Evolutionary conservation across 2,113 vertebrate species (phyloP).

Genomic region (Amphilophus citrinellus): DNA sequence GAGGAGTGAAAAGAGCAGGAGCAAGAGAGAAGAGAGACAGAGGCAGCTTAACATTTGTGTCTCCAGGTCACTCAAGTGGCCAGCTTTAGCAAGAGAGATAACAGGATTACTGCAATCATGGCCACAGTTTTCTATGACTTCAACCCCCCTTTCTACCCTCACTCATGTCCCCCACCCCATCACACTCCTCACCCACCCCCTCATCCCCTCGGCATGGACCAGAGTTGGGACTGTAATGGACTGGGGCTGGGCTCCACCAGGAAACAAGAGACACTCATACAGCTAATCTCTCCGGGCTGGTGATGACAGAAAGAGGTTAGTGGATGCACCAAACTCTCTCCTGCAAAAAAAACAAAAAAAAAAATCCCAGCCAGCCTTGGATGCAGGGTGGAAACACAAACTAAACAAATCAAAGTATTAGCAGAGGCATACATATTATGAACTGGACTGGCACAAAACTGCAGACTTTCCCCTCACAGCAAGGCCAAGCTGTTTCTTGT

Average conservation of each 20-base stretch:
- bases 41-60: slow-evolving; percentile 83
- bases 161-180: background rate
- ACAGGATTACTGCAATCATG: slow-evolving; percentile 84
- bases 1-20: slow-evolving; percentile 62
- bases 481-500: slow-evolving; percentile 64
- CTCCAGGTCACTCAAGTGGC: slow-evolving; percentile 82
- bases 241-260: slow-evolving; percentile 71
- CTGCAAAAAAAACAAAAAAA: slow-evolving; percentile 35
- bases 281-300: slow-evolving; percentile 82
- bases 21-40: slow-evolving; percentile 62
- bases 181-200: slow-evolving; percentile 34
- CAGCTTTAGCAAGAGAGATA: slow-evolving; percentile 84
- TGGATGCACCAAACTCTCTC: slow-evolving; percentile 64
- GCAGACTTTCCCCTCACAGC: slow-evolving; percentile 34
- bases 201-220: slow-evolving; percentile 66
- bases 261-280: slow-evolving; percentile 78
- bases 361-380: slow-evolving; percentile 30
- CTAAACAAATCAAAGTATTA: slow-evolving; percentile 67
- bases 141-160: slow-evolving; percentile 54
- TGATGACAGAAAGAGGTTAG: slow-evolving; percentile 85
- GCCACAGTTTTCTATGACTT: slow-evolving; percentile 75
- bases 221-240: slow-evolving; percentile 75
- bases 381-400: slow-evolving; percentile 10
- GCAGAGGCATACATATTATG: slow-evolving; percentile 13
- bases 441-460: slow-evolving; percentile 40